These are phyloP conservation scores for Neostethus bicornis DNA, from an alignment of 2,797 vertebrate species.

Conservation along the genomic window DNA sequence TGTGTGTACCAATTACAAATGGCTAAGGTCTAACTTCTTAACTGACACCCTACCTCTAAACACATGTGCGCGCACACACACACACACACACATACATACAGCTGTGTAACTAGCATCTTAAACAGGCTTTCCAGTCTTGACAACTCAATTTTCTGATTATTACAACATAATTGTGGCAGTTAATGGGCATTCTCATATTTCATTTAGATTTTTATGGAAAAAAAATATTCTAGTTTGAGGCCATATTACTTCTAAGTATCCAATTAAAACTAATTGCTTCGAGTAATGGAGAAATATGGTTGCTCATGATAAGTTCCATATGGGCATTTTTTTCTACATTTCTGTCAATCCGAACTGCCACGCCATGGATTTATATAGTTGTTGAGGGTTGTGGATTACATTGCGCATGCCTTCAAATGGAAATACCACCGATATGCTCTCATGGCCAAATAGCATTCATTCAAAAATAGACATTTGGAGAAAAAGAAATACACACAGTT, in stretches of 20 bases:
- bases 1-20: background rate
- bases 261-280: conserved; percentile 77
- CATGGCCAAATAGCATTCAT: conserved; percentile 11
- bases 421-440: conserved; percentile 31
- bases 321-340: conserved; percentile 53
- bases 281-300: conserved; percentile 60
- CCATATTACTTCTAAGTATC: conserved; percentile 71
- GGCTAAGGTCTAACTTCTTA: background rate
- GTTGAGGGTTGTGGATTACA: conserved; percentile 36
- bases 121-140: conserved; percentile 48
- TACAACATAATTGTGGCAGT: conserved; percentile 57
- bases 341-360: conserved; percentile 46
- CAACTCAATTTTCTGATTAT: conserved; percentile 69
- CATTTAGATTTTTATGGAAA: conserved; percentile 55
- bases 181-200: conserved; percentile 71
- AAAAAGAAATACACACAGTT: conserved; percentile 2
- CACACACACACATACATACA: conserved; percentile 7
- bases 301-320: conserved; percentile 68
- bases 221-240: conserved; percentile 55
- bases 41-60: background rate
- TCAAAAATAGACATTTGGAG: background rate
- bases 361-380: conserved; percentile 35
- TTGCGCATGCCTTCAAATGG: conserved; percentile 33
- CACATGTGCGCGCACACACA: too few species aligned
- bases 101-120: conserved; percentile 40